These are phyloP conservation scores for Psilanteris sp. DNA, from an alignment of 1,140 invertebrate genomes.

Conservation along the genomic window DNA sequence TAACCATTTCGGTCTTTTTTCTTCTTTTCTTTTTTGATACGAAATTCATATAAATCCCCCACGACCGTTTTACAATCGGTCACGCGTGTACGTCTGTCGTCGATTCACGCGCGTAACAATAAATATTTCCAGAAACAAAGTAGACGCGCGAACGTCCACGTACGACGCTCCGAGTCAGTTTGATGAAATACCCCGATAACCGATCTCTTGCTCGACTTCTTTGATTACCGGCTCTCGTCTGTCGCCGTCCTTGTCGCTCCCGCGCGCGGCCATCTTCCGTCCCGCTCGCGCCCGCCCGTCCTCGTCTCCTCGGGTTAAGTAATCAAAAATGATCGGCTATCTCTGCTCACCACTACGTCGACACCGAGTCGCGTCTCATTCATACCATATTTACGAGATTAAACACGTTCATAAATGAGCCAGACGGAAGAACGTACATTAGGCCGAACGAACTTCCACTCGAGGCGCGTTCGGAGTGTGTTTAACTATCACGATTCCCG, in stretches of 20 bases:
- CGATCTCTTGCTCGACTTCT: constrained; percentile 53
- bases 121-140: constrained; percentile 30
- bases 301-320: constrained; percentile 32
- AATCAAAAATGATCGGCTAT: constrained; percentile 57
- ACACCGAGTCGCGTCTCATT: constrained; percentile 40
- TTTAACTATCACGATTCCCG: constrained; percentile 9
- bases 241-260: constrained; percentile 17
- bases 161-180: constrained; percentile 42
- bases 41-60: too few relatives aligned
- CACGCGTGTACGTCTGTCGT: too few relatives aligned
- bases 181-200: constrained; percentile 45
- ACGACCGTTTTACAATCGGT: too few relatives aligned
- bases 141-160: constrained; percentile 24
- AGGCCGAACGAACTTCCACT: constrained; percentile 1
- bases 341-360: constrained; percentile 37
- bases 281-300: constrained; percentile 3
- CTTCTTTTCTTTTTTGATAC: too few relatives aligned
- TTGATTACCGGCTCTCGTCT: constrained; percentile 34
- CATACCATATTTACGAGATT: constrained; percentile 50
- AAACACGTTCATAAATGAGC: constrained; percentile 53
- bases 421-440: constrained; percentile 13
- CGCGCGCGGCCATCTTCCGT: background rate
- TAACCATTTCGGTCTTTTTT: too few relatives aligned
- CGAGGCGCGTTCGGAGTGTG: constrained; percentile 2
- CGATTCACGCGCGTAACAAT: too few relatives aligned